These are phyloP conservation scores for Drosophila paramelanica DNA, from an alignment of 2,888 invertebrate species.

Conservation along the genomic window DNA sequence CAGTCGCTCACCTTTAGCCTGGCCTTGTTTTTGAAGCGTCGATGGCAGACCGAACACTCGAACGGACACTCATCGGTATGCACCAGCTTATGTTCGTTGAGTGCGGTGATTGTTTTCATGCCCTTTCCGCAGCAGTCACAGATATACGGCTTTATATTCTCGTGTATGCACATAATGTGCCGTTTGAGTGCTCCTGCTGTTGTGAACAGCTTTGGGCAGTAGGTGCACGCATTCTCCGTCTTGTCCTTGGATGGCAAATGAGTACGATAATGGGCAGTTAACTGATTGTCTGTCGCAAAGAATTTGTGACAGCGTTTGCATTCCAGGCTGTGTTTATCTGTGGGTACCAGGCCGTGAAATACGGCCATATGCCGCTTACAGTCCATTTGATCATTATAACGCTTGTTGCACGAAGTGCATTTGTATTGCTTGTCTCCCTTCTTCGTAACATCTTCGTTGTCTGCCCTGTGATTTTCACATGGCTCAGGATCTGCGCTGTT, in stretches of 20 bases:
- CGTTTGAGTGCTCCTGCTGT: conserved; percentile 72
- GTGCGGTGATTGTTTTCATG: conserved; percentile 85
- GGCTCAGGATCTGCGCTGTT: neutral
- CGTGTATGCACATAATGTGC: conserved; percentile 80
- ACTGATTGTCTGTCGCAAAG: conserved; percentile 51
- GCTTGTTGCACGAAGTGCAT: conserved; percentile 53
- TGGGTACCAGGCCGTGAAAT: conserved; percentile 45
- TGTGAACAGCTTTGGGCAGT: conserved; percentile 72
- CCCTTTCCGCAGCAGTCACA: conserved; percentile 86
- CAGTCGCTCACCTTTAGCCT: conserved; percentile 74
- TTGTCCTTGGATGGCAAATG: conserved; percentile 68
- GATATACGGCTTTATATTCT: conserved; percentile 84
- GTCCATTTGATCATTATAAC: conserved; percentile 51
- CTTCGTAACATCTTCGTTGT: conserved; percentile 3
- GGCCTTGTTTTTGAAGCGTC: conserved; percentile 83
- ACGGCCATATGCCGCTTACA: conserved; percentile 67
- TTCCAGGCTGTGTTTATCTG: conserved; percentile 44
- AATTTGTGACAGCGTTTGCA: conserved; percentile 55
- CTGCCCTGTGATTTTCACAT: neutral
- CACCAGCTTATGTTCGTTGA: conserved; percentile 86
- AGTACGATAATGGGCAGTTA: conserved; percentile 57
- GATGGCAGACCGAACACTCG: conserved; percentile 84
- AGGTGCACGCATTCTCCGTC: conserved; percentile 62
- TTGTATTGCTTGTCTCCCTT: conserved; percentile 19
- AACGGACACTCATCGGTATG: conserved; percentile 86